Evolutionary conservation across 2,888 invertebrate genomes (phyloP), one percentile per base, ranked within the genome.

Genomic region (Pristionchus fissidentatus): DNA sequence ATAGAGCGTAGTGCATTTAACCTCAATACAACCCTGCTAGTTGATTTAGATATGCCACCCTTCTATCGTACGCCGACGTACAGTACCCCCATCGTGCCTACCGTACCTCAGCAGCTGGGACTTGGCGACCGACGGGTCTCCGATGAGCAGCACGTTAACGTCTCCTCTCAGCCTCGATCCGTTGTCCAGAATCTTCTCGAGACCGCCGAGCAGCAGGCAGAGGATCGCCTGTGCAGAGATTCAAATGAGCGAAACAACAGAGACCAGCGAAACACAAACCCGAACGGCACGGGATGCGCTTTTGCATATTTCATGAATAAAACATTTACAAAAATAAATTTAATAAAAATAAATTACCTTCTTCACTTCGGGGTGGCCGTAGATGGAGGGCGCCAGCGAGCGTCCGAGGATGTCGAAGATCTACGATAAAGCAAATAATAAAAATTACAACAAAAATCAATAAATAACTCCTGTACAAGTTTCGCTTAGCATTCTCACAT

Each of bases 91-190:
- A n/a, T n/a, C n/a, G n/a, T n/a, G n/a, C 32, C 1, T 43, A 29
- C 29, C 46, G 22, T 85, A 93, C 92, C 94, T 91, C 79, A 94
- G 90, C 90, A 94, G 93, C 93, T 99, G 99, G 0, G 98, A 99
- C 94, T 99, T 99, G 0, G 99, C 99, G 57, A 99, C 98, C 82
- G 97, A 98, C 0, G 99, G 99, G 94, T 99, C 99, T 73, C 99
- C 99, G 91, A 99, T 98, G 3, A 99, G 94, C 57, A 98, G 94
- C 57, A 97, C 94, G 93, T 98, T 98, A 87, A 97, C 96, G 93
- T 96, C 95, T 84, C 95, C 97, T 94, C 97, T 95, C 0, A 98
- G 94, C 84, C 97, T 94, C 0, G 97, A 97, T 81, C 97, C 97
- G 93, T 97, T 98, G 1, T 95, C 95, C 86, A 93, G 87, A 73